Evolutionary conservation across 2,797 vertebrate species (phyloP), one percentile per base, ranked within the genome.

Genomic region (Cephalopachus bancanus): DNA sequence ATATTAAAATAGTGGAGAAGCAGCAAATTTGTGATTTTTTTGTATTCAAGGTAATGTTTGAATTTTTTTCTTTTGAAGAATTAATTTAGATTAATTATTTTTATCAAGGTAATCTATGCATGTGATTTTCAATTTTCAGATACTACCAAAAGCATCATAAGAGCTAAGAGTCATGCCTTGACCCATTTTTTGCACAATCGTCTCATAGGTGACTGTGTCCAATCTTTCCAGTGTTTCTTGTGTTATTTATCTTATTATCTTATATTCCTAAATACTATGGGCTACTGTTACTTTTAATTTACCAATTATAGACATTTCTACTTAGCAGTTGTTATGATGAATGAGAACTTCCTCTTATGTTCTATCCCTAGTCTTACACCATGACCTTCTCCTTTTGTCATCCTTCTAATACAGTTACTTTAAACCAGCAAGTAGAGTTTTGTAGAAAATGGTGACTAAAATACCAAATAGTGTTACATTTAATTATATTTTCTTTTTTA

Each of bases 351-450:
- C 14, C 5, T 79, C 10, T 49, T 30, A 76, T 1, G 30, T 2
- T 1, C 16, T 4, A 16, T 15, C 0, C 30, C 8, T 7, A 7
- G 7, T 0, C 33, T 0, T 12, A 20, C 8, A 71, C 10, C 4
- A 37, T 10, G n/a, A 10, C 15, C 71, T 86, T 74, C 60, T 22
- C 10, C 3, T 55, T 83, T 53, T 37, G 44, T 81, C 11, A 85
- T 44, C 10, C n/a, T 80, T 49, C 20, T 3, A 15, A 17, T 55
- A 17, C 20, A 64, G 80, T 96, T 74, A 69, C 51, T 62, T 83
- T 75, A 93, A 74, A 84, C 2, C 1, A 78, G 15, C 2, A 92
- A 12, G 62, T 89, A 53, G 1, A 1, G 0, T 57, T 90, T 83
- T 78, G 3, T 75, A 51, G 91, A 91, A 89, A 59, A 7, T 53